These are phyloP conservation scores for Aythya baeri DNA, from an alignment of 2,113 vertebrate species.

Conservation along the genomic window DNA sequence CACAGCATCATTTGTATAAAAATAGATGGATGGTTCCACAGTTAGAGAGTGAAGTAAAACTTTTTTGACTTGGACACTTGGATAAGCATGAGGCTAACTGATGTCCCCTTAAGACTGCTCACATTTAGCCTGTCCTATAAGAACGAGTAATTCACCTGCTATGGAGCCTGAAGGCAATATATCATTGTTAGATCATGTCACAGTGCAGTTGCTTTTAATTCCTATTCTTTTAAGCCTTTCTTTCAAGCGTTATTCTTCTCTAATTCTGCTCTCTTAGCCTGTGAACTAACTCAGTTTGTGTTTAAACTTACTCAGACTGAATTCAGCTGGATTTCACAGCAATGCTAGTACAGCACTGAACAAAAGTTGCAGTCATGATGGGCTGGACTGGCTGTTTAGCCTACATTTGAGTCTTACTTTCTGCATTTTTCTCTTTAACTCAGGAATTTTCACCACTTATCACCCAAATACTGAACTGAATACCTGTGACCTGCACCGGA, in stretches of 20 bases:
- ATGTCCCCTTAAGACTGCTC: neutral
- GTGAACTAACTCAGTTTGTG: neutral
- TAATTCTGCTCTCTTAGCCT: neutral
- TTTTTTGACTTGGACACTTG: neutral
- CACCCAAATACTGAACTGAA: accelerated
- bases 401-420: neutral
- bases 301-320: neutral
- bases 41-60: neutral
- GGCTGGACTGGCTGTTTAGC: neutral
- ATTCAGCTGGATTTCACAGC: neutral
- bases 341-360: accelerated
- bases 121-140: neutral
- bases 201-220: neutral
- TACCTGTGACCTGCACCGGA: neutral
- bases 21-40: neutral
- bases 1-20: neutral
- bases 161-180: neutral
- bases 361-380: neutral
- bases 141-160: neutral
- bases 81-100: accelerated
- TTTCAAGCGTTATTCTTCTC: neutral
- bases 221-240: neutral
- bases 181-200: neutral
- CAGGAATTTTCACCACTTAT: neutral
- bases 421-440: neutral